Conservation (phyloP, 2,113 vertebrate species). For the Varanus salvator region DNA sequence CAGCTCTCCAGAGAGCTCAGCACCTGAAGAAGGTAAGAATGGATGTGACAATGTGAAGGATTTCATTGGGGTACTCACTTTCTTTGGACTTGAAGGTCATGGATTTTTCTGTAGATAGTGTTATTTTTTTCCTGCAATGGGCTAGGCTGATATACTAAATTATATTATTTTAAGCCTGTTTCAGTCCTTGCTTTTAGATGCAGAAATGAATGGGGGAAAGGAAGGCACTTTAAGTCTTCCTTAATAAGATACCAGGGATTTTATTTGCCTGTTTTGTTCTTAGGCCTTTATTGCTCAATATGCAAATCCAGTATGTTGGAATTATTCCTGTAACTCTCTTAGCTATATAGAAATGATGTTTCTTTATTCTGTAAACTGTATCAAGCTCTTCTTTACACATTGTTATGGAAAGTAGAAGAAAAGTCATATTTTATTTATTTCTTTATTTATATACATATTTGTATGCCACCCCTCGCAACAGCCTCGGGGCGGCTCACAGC, state of each 20-base stretch:
- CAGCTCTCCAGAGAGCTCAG: conserved; percentile 95
- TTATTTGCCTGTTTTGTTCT: background rate
- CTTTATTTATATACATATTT: no score
- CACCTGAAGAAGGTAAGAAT: conserved; percentile 92
- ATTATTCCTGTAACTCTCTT: background rate
- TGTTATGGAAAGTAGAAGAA: conserved; percentile 7
- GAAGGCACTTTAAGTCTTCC: background rate
- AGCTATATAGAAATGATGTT: background rate
- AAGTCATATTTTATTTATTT: no score
- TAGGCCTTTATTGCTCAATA: background rate
- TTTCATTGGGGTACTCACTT: background rate
- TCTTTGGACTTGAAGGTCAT: background rate
- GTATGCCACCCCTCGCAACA: no score
- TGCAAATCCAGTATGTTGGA: background rate
- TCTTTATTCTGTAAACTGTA: background rate
- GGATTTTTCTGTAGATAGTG: background rate
- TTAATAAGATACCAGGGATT: background rate
- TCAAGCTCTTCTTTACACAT: background rate
- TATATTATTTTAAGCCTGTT: background rate
- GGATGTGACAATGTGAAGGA: background rate
- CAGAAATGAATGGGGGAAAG: background rate
- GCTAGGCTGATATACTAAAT: background rate
- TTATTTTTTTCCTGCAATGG: background rate
- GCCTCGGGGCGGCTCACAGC: no score
- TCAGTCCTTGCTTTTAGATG: background rate